Base-by-base conservation (phyloP, 2,797 vertebrate species). In the Natrix natrix region DNA sequence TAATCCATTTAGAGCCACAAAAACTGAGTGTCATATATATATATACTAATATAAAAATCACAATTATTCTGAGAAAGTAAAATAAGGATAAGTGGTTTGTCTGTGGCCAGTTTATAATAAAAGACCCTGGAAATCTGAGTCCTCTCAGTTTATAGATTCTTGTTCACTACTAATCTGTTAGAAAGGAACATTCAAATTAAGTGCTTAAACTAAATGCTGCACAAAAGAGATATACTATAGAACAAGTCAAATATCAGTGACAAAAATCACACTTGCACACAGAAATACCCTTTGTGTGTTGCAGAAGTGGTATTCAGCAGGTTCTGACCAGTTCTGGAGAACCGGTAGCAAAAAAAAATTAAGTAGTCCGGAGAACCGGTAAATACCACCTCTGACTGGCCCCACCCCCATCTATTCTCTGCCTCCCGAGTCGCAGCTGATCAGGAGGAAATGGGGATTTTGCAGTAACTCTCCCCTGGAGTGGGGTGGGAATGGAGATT, bases 151-250 rank as follows among this genome's bases (percentile, higher is more conserved):
- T 74, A 83, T 43, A 8, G 13, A 2, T 16, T 83, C 48, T 59
- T 37, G 37, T 13, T 32, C 54, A 83, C 90, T 57, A 37, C 13
- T 24, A 37, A 60, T 91, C 26, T 37, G 20, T 37, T 66, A 1
- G 10, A 52, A 0, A 2, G 0, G 32, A 91, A 94, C 74, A 20
- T 52, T 26, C 88, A 90, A 93, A 32, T 37, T 78, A 66, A 3
- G 12, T 14, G 1, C 2, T 91, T 93, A 92, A 57, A 7, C 1
- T 43, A 94, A 95, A 93, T 56, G 16, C 86, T 92, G 56, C 66
- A 3, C 0, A 32, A 52, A 16, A 52, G n/a, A 7, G 52, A 5
- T 1, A 74, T 86, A 69, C 24, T 22, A 16, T 20, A 86, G 32
- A 43, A 37, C 0, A 61, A 5, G 0, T 55, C 17, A 14, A 28